These are phyloP conservation scores for Sula dactylatra DNA, from an alignment of 2,113 vertebrate genomes.

Conservation along the genomic window DNA sequence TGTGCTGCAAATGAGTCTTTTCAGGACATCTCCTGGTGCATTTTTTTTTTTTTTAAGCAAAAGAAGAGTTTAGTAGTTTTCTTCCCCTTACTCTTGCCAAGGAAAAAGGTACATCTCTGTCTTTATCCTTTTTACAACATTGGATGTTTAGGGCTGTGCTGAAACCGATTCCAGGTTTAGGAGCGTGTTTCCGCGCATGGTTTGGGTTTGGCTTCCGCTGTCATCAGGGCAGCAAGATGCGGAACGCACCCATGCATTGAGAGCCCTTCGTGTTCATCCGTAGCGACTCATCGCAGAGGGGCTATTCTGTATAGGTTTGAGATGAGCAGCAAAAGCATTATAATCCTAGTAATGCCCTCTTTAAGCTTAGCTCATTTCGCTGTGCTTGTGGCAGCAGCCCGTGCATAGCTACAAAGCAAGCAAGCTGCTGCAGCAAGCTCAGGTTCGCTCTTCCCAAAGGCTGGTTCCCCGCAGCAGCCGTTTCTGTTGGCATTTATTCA, in stretches of 20 bases:
- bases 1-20: neutral
- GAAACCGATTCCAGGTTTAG: neutral
- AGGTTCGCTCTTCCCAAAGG: neutral
- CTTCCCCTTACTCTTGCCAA: neutral
- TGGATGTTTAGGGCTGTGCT: neutral
- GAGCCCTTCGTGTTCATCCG: neutral
- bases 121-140: neutral
- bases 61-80: neutral
- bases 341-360: neutral
- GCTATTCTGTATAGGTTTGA: neutral
- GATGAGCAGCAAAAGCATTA: neutral
- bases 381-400: neutral
- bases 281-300: neutral
- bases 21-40: neutral
- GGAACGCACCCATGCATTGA: fast-evolving
- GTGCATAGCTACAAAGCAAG: neutral
- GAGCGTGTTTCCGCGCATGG: fast-evolving
- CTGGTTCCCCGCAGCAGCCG: neutral
- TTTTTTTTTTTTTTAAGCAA: neutral
- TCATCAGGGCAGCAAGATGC: neutral
- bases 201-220: neutral
- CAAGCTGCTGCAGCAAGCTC: neutral
- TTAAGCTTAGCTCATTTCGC: neutral
- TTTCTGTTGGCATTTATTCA: neutral
- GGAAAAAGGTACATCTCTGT: neutral